Percentiles rank a stretch among this genome's conserved stretches.
phyloP scores from a whole-genome alignment of 2,113 vertebrate genomes.

The Caracal caracal region DNA sequence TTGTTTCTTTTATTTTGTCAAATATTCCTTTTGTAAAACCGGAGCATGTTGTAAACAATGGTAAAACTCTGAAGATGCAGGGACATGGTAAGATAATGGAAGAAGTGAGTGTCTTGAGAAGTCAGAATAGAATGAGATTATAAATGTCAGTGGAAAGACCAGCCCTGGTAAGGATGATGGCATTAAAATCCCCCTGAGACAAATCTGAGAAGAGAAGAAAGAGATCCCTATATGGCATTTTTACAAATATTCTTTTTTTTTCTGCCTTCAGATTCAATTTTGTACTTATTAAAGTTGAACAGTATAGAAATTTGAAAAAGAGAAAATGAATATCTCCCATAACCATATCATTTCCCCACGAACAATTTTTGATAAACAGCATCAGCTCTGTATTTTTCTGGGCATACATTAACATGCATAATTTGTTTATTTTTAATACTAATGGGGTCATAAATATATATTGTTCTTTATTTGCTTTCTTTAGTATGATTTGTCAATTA shows the following conservation, averaged over 20 bases:
- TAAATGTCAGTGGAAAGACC: not conserved
- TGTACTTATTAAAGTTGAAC: not conserved
- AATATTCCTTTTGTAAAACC: not conserved
- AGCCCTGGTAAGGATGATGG: not conserved
- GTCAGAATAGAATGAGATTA: not conserved
- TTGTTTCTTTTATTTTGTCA: not conserved
- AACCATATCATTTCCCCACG: rapidly evolving
- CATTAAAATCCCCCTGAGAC: not conserved
- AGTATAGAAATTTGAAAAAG: not conserved
- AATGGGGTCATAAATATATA: not conserved
- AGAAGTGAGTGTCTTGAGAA: not conserved
- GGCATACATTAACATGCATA: not conserved
- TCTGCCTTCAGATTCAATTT: not conserved
- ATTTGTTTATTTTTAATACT: not conserved
- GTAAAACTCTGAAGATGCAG: not conserved
- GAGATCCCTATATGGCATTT: not conserved
- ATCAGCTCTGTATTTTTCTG: not conserved
- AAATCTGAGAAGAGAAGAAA: not conserved
- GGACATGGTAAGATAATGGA: not conserved
- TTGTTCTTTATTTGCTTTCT: not conserved
- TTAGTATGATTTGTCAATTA: not conserved
- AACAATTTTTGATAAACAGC: not conserved
- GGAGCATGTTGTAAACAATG: not conserved
- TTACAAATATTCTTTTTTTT: not conserved
- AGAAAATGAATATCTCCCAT: not conserved